A percentile compares a stretch with the other conserved stretches of the same genome.
These are phyloP conservation scores for Himalopsyche japonica DNA, from an alignment of 2,888 invertebrate genomes.

Conservation along the genomic window DNA sequence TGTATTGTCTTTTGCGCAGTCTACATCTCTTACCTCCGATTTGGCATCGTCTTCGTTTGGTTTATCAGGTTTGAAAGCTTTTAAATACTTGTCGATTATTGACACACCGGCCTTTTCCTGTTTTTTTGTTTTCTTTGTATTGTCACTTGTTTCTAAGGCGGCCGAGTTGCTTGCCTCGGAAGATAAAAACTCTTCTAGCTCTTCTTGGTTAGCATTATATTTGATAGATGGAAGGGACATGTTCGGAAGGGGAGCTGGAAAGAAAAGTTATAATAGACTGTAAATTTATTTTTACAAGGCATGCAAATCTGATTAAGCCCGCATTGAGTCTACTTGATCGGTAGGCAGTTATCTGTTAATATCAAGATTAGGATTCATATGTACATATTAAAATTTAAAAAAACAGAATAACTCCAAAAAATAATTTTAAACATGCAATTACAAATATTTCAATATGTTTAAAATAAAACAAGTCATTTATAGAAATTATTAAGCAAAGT, in stretches of 20 bases:
- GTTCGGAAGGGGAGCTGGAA: not conserved
- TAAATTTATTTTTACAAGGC: too few relatives aligned
- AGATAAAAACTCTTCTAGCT: constrained; percentile 69
- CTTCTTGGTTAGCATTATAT: constrained; percentile 78
- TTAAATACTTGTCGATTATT: constrained; percentile 59
- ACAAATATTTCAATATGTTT: too few relatives aligned
- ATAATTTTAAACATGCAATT: too few relatives aligned
- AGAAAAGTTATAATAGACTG: not conserved
- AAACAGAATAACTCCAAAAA: too few relatives aligned
- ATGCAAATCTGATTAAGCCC: too few relatives aligned
- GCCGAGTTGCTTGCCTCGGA: constrained; percentile 61
- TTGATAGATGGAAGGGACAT: constrained; percentile 59
- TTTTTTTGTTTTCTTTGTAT: constrained; percentile 56
- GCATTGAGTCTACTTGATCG: too few relatives aligned
- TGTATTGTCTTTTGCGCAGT: constrained; percentile 21
- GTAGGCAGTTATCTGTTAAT: too few relatives aligned
- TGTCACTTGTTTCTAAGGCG: constrained; percentile 49
- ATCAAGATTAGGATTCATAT: too few relatives aligned
- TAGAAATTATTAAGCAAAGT: too few relatives aligned
- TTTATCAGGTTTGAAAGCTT: constrained; percentile 45
- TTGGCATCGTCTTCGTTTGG: constrained; percentile 42
- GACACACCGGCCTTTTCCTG: constrained; percentile 53
- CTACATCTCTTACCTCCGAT: constrained; percentile 21
- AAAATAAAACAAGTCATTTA: too few relatives aligned
- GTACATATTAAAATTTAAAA: too few relatives aligned